phyloP scores from a whole-genome alignment of 2,888 invertebrate genomes.

The Omphaloscelis lunosa region DNA sequence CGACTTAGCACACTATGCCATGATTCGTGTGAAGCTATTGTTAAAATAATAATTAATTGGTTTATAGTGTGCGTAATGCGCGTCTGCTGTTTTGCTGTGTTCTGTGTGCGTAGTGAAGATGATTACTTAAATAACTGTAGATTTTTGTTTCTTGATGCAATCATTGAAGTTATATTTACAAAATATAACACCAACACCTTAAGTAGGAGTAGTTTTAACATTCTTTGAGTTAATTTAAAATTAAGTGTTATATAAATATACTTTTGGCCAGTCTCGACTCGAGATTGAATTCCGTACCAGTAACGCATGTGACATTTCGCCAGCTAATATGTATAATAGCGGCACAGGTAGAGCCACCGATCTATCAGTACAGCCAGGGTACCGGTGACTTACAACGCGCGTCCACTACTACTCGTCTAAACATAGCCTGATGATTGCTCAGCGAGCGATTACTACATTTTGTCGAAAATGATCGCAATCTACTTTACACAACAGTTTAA shows the following conservation, averaged over 20 bases:
- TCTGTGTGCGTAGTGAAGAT: not conserved
- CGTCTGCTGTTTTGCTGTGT: not conserved
- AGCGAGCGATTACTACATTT: not conserved
- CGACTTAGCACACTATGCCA: no score
- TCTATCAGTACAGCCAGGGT: not conserved
- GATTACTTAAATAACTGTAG: not conserved
- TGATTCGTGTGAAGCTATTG: not conserved
- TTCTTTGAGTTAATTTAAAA: not conserved
- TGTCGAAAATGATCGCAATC: constrained; percentile 1
- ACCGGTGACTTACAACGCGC: not conserved
- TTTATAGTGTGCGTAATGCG: not conserved
- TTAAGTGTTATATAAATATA: not conserved
- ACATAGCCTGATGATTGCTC: not conserved
- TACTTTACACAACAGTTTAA: not conserved
- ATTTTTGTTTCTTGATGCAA: not conserved
- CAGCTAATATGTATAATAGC: not conserved
- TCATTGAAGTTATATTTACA: not conserved
- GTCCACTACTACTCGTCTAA: not conserved
- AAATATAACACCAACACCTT: not conserved
- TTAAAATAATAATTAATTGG: not conserved
- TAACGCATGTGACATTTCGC: not conserved
- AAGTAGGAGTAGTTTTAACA: not conserved
- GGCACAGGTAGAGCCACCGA: not conserved
- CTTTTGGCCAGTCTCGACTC: not conserved
- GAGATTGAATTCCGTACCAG: not conserved